phyloP scores from a whole-genome alignment of 2,113 vertebrate genomes.

The Oncorhynchus kisutch region DNA sequence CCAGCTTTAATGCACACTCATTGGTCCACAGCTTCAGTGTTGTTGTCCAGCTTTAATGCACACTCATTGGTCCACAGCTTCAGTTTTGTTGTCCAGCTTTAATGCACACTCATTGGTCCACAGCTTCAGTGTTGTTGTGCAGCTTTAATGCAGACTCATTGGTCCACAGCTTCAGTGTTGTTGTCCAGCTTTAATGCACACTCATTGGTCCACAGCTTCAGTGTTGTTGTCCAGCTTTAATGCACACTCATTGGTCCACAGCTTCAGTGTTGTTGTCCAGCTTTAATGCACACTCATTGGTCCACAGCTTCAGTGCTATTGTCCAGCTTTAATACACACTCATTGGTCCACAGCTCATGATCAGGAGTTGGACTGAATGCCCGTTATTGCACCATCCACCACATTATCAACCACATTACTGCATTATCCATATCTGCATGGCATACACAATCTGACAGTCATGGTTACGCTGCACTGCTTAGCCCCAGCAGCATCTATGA shows the following conservation, averaged over 20 bases:
- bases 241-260: constrained; percentile 10
- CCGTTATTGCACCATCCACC: constrained; percentile 9
- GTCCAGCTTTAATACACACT: neutral
- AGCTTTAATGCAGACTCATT: too few species aligned
- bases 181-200: neutral
- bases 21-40: constrained; percentile 42
- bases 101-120: neutral
- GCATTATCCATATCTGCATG: constrained; percentile 32
- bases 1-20: neutral
- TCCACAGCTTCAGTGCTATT: constrained; percentile 21
- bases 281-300: neutral
- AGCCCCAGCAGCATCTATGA: constrained; percentile 32
- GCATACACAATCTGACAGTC: constrained; percentile 43
- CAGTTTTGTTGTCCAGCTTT: too few species aligned
- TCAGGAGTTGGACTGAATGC: constrained; percentile 5
- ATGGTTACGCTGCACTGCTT: constrained; percentile 10
- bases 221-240: constrained; percentile 1
- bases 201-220: constrained; percentile 32
- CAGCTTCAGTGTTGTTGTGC: too few species aligned
- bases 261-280: constrained; percentile 14
- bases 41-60: neutral
- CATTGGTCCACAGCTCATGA: constrained; percentile 12
- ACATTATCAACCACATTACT: constrained; percentile 17
- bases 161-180: too few species aligned
- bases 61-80: constrained; percentile 39